These are phyloP conservation scores for Philereme vetulata DNA, from an alignment of 2,888 invertebrate genomes.

Conservation along the genomic window DNA sequence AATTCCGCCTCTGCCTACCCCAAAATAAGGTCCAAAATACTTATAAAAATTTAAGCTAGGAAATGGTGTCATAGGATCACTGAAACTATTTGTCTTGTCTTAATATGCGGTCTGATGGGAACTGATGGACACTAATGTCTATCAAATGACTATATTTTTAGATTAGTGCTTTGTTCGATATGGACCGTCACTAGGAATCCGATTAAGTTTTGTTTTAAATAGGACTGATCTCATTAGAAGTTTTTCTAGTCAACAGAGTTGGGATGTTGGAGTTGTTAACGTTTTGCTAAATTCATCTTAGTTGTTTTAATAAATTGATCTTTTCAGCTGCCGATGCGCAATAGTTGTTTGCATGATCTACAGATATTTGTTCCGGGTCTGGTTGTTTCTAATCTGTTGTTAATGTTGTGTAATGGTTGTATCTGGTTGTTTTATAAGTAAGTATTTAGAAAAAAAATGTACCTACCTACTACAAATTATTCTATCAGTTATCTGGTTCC, in stretches of 20 bases:
- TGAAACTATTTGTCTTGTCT: conserved; percentile 50
- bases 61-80: conserved; percentile 33
- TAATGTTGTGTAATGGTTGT: too few relatives aligned
- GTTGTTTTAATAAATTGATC: too few relatives aligned
- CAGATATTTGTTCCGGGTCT: too few relatives aligned
- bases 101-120: conserved; percentile 48
- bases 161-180: conserved; percentile 34
- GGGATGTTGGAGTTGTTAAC: too few relatives aligned
- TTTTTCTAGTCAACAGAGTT: neutral
- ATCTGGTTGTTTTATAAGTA: too few relatives aligned
- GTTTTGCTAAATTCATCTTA: too few relatives aligned
- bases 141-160: conserved; percentile 51
- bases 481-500: too few relatives aligned
- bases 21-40: conserved; percentile 15
- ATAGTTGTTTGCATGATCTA: too few relatives aligned
- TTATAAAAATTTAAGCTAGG: neutral
- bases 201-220: conserved; percentile 10
- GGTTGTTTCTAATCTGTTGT: too few relatives aligned
- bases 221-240: conserved; percentile 4
- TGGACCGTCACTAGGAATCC: conserved; percentile 16
- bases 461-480: too few relatives aligned
- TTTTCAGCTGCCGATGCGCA: too few relatives aligned
- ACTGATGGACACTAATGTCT: conserved; percentile 55
- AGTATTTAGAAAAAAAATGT: too few relatives aligned
- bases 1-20: conserved; percentile 19